Evolutionary conservation across 2,113 vertebrate genomes (phyloP).

Genomic region (Chaenogobius annularis): DNA sequence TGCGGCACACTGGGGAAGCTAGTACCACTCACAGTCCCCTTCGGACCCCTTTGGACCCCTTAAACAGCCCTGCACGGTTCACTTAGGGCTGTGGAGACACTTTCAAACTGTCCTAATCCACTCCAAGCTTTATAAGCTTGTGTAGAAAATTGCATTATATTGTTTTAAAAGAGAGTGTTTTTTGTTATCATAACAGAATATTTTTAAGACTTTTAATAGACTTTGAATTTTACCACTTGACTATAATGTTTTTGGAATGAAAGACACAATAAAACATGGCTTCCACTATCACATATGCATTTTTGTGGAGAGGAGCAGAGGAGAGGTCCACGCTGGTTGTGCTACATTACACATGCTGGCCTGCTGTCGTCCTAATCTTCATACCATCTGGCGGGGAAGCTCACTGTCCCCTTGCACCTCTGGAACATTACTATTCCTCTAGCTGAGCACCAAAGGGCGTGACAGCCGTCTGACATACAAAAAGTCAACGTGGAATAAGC

Average conservation of each 20-base stretch:
- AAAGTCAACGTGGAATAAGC: constrained; percentile 51
- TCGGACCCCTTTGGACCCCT: too few relatives aligned
- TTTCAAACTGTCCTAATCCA: too few relatives aligned
- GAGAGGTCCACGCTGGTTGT: constrained; percentile 48
- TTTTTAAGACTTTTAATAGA: too few relatives aligned
- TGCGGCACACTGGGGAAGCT: too few relatives aligned
- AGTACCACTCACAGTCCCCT: too few relatives aligned
- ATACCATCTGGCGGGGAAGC: constrained; percentile 62
- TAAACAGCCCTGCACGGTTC: too few relatives aligned
- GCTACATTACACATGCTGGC: constrained; percentile 54
- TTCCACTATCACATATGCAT: constrained; percentile 21
- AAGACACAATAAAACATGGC: neutral
- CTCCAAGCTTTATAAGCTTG: too few relatives aligned
- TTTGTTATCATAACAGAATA: too few relatives aligned
- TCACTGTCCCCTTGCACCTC: constrained; percentile 44
- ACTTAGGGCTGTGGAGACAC: too few relatives aligned
- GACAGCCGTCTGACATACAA: constrained; percentile 44
- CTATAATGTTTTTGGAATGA: neutral
- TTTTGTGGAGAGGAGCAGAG: constrained; percentile 26
- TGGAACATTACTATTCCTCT: constrained; percentile 56
- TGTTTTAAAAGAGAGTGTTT: too few relatives aligned
- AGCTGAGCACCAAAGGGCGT: constrained; percentile 28
- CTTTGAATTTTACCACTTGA: too few relatives aligned
- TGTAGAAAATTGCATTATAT: neutral
- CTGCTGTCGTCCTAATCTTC: constrained; percentile 64